These are phyloP conservation scores for Hedychridium roseum DNA, from an alignment of 2,888 invertebrate genomes.

Conservation along the genomic window DNA sequence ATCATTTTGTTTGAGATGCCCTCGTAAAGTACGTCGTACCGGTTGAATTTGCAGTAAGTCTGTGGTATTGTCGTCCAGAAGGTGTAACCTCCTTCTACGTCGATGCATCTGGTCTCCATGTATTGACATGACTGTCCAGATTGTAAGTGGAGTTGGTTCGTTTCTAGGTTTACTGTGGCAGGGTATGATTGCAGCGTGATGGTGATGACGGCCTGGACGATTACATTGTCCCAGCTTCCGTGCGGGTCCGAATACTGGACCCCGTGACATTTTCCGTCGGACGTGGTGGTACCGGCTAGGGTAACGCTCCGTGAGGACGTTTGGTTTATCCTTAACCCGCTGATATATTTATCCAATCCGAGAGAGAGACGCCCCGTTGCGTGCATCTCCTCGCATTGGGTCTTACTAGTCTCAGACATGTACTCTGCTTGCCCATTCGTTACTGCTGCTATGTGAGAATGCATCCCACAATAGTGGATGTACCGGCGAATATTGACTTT, in stretches of 20 bases:
- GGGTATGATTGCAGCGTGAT: constrained; percentile 7
- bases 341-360: constrained; percentile 6
- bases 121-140: not conserved
- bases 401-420: not conserved
- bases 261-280: constrained; percentile 9
- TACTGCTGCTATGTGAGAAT: constrained; percentile 13
- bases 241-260: constrained; percentile 12
- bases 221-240: constrained; percentile 13
- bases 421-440: constrained; percentile 11
- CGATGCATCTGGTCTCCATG: constrained; percentile 6
- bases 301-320: constrained; percentile 7
- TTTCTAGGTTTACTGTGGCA: constrained; percentile 7
- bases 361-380: constrained; percentile 2
- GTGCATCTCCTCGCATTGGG: constrained; percentile 9
- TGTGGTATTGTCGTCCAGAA: constrained; percentile 10
- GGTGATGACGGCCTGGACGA: constrained; percentile 8
- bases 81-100: constrained; percentile 9
- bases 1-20: constrained; percentile 11
- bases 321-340: no score
- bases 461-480: constrained; percentile 12
- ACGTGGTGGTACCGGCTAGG: constrained; percentile 2
- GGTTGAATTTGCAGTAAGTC: constrained; percentile 9
- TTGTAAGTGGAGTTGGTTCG: constrained; percentile 8
- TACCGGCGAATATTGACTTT: constrained; percentile 12
- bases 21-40: constrained; percentile 15